Evolutionary conservation across 2,888 invertebrate genomes (phyloP).

Genomic region (Dysmachus trigonus): DNA sequence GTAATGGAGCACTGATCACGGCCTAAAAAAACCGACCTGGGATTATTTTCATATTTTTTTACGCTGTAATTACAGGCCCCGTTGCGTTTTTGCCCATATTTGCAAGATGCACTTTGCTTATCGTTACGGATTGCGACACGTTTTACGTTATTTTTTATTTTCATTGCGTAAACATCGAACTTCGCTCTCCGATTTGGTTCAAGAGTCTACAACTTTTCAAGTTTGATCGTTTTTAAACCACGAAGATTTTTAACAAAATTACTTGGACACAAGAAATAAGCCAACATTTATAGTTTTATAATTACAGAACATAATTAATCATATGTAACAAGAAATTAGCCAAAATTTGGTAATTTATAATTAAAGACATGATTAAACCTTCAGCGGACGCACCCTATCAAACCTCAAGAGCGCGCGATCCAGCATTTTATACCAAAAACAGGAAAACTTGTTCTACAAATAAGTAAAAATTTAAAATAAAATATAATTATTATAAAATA

Average conservation of each 20-base stretch:
- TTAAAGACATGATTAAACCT: too few species aligned
- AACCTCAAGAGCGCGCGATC: too few species aligned
- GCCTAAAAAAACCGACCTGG: conserved; percentile 37
- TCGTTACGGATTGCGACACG: conserved; percentile 34
- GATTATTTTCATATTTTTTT: conserved; percentile 41
- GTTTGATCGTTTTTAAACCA: neutral
- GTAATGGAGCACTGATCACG: conserved; percentile 36
- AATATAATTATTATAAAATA: too few species aligned
- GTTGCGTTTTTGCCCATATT: conserved; percentile 39
- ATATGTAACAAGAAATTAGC: too few species aligned
- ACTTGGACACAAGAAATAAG: too few species aligned
- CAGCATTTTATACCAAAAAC: too few species aligned
- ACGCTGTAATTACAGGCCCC: conserved; percentile 37
- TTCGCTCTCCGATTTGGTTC: neutral
- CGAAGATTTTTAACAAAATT: neutral
- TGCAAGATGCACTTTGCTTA: conserved; percentile 36
- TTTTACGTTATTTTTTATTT: neutral
- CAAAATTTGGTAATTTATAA: too few species aligned
- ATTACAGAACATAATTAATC: too few species aligned
- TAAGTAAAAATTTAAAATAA: too few species aligned
- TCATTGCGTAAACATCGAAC: neutral
- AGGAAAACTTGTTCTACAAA: too few species aligned
- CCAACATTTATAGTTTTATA: too few species aligned
- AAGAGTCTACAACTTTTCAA: neutral
- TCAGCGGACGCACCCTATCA: too few species aligned